phyloP scores from a whole-genome alignment of 2,113 vertebrate genomes.

The Diphyllodes magnificus region DNA sequence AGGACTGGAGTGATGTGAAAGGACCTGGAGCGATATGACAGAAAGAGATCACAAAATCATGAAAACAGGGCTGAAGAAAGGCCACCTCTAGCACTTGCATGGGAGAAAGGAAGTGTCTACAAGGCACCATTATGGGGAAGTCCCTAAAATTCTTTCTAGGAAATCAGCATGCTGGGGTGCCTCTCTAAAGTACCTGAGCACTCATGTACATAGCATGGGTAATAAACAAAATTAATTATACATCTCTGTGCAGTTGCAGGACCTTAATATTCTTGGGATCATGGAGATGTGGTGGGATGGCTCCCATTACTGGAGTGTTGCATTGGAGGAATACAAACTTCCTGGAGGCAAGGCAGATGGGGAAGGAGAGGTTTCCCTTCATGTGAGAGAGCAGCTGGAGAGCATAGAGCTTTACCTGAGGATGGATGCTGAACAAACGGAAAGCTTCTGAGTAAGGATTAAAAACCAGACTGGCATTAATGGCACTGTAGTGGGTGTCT shows the following conservation, averaged over 20 bases:
- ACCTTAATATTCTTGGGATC: neutral
- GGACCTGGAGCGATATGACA: neutral
- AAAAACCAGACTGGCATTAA: neutral
- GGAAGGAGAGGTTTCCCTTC: neutral
- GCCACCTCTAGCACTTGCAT: rapidly evolving
- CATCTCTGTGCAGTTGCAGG: neutral
- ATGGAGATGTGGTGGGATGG: neutral
- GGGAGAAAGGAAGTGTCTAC: neutral
- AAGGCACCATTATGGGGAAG: neutral
- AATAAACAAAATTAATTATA: neutral
- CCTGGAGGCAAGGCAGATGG: neutral
- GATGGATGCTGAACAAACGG: neutral
- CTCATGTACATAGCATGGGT: neutral
- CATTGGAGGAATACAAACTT: neutral
- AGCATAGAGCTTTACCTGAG: neutral
- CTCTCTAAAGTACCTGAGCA: neutral
- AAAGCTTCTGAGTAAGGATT: neutral
- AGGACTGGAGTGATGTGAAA: neutral
- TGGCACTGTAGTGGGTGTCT: neutral
- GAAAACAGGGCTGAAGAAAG: neutral
- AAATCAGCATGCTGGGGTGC: neutral
- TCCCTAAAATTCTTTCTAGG: neutral
- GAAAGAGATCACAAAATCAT: neutral
- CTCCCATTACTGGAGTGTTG: neutral
- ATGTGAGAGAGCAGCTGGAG: neutral